Conservation (phyloP, 2,797 vertebrate genomes). For the Pitangus sulphuratus region DNA sequence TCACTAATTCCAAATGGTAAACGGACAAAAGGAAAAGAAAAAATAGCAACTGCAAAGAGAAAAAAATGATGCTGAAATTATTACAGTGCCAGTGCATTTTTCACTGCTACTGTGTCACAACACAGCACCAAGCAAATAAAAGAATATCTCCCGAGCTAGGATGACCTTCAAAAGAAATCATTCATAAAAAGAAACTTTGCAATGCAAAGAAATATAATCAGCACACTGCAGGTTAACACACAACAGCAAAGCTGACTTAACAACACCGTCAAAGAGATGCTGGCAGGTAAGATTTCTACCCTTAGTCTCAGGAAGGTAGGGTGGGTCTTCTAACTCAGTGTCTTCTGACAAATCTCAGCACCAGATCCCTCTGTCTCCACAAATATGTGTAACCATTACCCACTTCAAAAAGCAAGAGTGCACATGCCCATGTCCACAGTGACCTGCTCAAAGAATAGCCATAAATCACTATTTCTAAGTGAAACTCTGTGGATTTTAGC, state of each 20-base stretch:
- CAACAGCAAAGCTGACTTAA: slow-evolving; percentile 6
- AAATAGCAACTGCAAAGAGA: not conserved
- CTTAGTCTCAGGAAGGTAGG: not conserved
- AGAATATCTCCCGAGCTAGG: not conserved
- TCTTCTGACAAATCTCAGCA: not conserved
- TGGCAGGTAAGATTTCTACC: not conserved
- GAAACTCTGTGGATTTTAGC: not conserved
- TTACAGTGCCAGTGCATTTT: not conserved
- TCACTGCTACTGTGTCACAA: not conserved
- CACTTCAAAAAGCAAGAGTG: not conserved
- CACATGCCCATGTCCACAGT: not conserved
- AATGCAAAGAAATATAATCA: slow-evolving; percentile 13
- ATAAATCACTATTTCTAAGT: not conserved
- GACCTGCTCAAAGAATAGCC: not conserved
- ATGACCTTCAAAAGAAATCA: not conserved
- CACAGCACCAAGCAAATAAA: not conserved
- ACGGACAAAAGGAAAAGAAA: not conserved
- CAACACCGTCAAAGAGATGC: not conserved
- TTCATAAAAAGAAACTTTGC: not conserved
- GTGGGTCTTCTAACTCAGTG: not conserved
- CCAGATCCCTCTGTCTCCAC: not conserved
- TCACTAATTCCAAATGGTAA: not conserved
- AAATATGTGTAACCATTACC: not conserved
- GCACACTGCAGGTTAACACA: not conserved
- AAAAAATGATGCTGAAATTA: not conserved